Base-by-base conservation (phyloP, 2,113 vertebrate genomes). In the Orycteropus afer region DNA sequence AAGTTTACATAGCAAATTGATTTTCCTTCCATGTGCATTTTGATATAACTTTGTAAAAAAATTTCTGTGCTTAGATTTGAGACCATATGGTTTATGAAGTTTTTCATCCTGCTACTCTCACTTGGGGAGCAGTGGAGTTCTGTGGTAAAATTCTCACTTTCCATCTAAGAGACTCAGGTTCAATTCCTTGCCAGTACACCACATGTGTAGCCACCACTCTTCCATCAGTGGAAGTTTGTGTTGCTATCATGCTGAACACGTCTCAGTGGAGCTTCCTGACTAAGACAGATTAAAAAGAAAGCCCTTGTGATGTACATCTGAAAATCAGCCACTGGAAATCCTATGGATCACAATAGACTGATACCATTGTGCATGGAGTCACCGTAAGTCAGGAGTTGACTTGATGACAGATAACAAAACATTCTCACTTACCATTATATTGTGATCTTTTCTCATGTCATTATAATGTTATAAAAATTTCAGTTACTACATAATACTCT, bases 401-500 rank as follows among this genome's bases (percentile, higher is more conserved):
- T 67, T n/a, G 65, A 37, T 53, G 51, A 15, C 7, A 53, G 51
- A 11, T 53, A 53, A 53, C 51, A 53, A 53, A 53, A 53, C 51
- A 53, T 53, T 53, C 51, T 53, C 51, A n/a, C 7, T 85, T 51
- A 87, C 14, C 13, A 61, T 86, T 95, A n/a, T 51, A 89, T 17
- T 89, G 9, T 81, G 18, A 77, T 14, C 37, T 22, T 86, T 91
- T 91, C 17, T 45, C 34, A 69, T 73, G 4, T 4, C 27, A 69
- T 81, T 73, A 34, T 81, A 73, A 89, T 92, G 6, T 40, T 92
- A 82, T 34, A 55, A 61, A 84, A 27, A 86, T 96, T 88, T 88
- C 87, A 87, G 63, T 80, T 15, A 55, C 17, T 86, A 45, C 37
- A 17, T 67, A 76, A 77, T 55, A 90, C 2, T 91, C 27, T 53